Base-by-base conservation (phyloP, 2,797 vertebrate genomes). In the Malurus leucopterus region DNA sequence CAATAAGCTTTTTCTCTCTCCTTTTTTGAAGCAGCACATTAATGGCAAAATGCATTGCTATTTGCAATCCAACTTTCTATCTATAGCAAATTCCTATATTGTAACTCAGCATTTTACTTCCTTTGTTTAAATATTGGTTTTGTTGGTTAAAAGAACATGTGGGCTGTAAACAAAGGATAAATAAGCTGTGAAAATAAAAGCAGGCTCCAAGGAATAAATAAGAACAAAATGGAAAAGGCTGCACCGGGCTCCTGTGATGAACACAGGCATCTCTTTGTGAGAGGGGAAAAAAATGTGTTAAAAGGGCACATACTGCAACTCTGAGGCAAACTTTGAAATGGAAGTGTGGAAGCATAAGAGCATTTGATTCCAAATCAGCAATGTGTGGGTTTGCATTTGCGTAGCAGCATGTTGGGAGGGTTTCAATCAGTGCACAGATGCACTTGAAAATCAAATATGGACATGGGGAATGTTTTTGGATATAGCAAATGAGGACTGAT, bases 381-480 rank as follows among this genome's bases (percentile, higher is more conserved):
- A 95, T 74, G 95, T 97, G 96, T 97, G 96, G 96, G 95, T 95
- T 96, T 95, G 95, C 96, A 96, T 96, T 96, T 97, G 96, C 95
- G 95, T 89, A 95, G 95, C 97, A 97, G 96, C 96, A 95, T 96
- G 96, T 96, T 97, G 96, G 96, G 96, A 96, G 95, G 97, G 92
- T 95, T 97, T 97, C 96, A 97, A 97, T 96, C 96, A 96, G 96
- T 92, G 96, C 96, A 97, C 96, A 97, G 97, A 97, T 97, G 97
- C 96, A 97, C 96, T 97, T 96, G 96, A 97, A 97, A 98, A 97
- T 97, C 96, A 97, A 96, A 97, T 97, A 96, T 96, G 96, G 95
- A 97, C 97, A 96, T 82, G 95, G 97, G 94, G 94, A 97, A 97
- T 97, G 96, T 97, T 96, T 97, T 97, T 96, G 96, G 96, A 97